Conservation (phyloP, 2,113 vertebrate species). For the Apaloderma vittatum region DNA sequence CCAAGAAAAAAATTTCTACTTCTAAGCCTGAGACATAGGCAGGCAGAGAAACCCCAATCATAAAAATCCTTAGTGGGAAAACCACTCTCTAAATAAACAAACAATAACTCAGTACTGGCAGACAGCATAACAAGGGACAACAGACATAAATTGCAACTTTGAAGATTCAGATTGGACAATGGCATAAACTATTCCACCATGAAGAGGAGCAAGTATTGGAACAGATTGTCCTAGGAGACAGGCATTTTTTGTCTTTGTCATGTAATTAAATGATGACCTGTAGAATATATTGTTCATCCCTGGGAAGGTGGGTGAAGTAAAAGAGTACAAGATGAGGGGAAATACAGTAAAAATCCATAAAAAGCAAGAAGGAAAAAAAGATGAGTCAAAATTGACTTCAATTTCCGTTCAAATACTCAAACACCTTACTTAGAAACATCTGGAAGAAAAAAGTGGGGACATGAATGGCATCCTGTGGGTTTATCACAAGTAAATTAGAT, state of each 20-base stretch:
- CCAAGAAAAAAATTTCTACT: neutral
- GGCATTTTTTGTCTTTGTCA: neutral
- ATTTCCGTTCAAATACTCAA: neutral
- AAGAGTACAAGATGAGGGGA: neutral
- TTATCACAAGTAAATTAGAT: neutral
- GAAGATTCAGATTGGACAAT: neutral
- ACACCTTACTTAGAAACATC: neutral
- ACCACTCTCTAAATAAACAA: constrained; percentile 20
- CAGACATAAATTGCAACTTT: neutral
- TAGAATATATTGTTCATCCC: neutral
- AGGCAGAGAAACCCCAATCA: neutral
- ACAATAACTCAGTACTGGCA: constrained; percentile 9
- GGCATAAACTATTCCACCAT: neutral
- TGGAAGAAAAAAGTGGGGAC: neutral
- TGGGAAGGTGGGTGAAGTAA: neutral
- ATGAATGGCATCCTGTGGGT: neutral
- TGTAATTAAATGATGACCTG: neutral
- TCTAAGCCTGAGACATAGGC: neutral
- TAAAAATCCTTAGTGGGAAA: constrained; percentile 12
- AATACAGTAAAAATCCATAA: neutral
- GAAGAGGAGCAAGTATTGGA: neutral
- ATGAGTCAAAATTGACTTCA: neutral
- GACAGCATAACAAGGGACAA: constrained; percentile 17
- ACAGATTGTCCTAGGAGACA: neutral
- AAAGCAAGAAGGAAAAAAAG: neutral